These are phyloP conservation scores for Galeopsomyia nigrocyanea DNA, from an alignment of 2,888 invertebrate species.

Conservation along the genomic window DNA sequence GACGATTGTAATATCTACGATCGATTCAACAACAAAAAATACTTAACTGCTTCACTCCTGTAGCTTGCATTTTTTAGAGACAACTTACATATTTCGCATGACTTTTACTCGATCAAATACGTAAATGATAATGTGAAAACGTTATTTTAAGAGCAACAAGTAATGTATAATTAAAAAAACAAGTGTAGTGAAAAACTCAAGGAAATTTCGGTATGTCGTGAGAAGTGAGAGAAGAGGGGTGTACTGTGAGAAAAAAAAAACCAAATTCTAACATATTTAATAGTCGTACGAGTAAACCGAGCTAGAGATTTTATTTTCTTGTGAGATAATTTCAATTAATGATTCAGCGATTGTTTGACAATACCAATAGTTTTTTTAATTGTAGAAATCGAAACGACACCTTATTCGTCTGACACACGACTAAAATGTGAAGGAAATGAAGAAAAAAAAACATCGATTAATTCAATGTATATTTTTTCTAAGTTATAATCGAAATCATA, in stretches of 20 bases:
- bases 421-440: background rate
- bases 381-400: background rate
- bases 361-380: no score
- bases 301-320: conserved; percentile 10
- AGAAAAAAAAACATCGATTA: background rate
- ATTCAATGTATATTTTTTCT: background rate
- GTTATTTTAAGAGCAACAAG: background rate
- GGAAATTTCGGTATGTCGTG: no score
- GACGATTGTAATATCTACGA: no score
- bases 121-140: no score
- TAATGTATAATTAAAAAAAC: conserved; percentile 25
- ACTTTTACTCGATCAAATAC: conserved; percentile 33
- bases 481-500: background rate
- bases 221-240: conserved; percentile 2
- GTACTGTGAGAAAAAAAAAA: conserved; percentile 11
- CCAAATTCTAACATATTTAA: conserved; percentile 19
- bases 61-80: conserved; percentile 36
- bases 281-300: conserved; percentile 25
- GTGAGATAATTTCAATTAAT: no score
- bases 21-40: no score
- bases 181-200: background rate
- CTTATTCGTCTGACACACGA: background rate
- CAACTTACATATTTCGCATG: conserved; percentile 41
- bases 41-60: conserved; percentile 13
- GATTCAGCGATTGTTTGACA: no score